Percentiles rank a stretch among this genome's conserved stretches.
phyloP scores from a whole-genome alignment of 2,797 vertebrate genomes.

The Sphaeramia orbicularis region DNA sequence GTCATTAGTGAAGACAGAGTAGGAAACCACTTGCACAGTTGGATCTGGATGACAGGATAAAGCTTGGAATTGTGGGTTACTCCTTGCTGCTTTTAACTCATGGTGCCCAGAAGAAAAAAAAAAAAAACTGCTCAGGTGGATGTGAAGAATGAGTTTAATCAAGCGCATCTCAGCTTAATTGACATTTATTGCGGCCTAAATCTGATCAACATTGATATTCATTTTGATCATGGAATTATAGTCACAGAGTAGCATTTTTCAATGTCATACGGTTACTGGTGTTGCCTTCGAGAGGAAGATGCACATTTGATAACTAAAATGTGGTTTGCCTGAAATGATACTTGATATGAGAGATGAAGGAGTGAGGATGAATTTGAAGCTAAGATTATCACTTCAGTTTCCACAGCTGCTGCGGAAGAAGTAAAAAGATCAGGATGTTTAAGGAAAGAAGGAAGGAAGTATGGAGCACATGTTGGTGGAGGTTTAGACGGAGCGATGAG shows the following conservation, averaged over 20 bases:
- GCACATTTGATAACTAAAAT: slow-evolving; percentile 24
- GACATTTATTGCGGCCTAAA: slow-evolving; percentile 65
- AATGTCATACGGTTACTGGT: slow-evolving; percentile 7
- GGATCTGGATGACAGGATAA: slow-evolving; percentile 14
- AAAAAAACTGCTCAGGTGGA: slow-evolving; percentile 23
- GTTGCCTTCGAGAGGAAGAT: background rate
- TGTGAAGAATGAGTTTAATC: slow-evolving; percentile 72
- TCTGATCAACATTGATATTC: slow-evolving; percentile 63
- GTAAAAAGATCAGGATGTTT: slow-evolving; percentile 40
- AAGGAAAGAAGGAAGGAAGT: slow-evolving; percentile 21
- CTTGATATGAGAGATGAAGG: slow-evolving; percentile 17
- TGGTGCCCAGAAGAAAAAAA: background rate
- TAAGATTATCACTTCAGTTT: slow-evolving; percentile 63
- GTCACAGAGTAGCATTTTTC: slow-evolving; percentile 33
- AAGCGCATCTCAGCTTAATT: slow-evolving; percentile 46
- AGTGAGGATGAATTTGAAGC: slow-evolving; percentile 51
- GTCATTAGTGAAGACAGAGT: slow-evolving; percentile 17
- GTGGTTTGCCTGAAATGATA: slow-evolving; percentile 25
- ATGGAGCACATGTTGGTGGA: slow-evolving; percentile 9
- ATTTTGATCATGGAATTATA: slow-evolving; percentile 60
- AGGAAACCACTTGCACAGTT: slow-evolving; percentile 43
- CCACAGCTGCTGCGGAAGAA: slow-evolving; percentile 57
- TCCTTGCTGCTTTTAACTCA: slow-evolving; percentile 29
- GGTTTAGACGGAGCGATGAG: slow-evolving; percentile 23
- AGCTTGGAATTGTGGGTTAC: slow-evolving; percentile 25